Evolutionary conservation across 1,140 invertebrate species (phyloP).

Genomic region (Lycorma delicatula): DNA sequence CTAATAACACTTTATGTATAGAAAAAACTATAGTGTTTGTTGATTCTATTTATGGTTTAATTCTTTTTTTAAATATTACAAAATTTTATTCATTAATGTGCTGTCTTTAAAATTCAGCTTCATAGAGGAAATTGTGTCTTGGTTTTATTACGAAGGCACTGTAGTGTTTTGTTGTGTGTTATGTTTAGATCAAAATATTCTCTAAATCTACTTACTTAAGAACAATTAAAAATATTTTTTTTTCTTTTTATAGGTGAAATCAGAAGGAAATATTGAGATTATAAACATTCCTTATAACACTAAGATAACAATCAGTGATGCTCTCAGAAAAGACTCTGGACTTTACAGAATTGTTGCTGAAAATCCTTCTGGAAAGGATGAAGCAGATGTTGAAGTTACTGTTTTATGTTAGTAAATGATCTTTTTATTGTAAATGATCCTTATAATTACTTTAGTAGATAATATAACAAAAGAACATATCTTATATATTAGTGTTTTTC

Average conservation of each 20-base stretch:
- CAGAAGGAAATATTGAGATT: slow-evolving; percentile 62
- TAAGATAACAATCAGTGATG: slow-evolving; percentile 78
- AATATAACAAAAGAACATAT: too few species aligned
- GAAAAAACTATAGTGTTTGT: too few species aligned
- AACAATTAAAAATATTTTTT: not conserved
- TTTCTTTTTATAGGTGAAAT: slow-evolving; percentile 22
- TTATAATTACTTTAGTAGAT: too few species aligned
- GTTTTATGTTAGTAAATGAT: slow-evolving; percentile 61
- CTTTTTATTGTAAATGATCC: too few species aligned
- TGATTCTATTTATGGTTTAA: too few species aligned
- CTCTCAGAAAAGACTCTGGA: slow-evolving; percentile 74
- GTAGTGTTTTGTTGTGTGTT: too few species aligned
- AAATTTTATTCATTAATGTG: not conserved
- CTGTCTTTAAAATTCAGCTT: not conserved
- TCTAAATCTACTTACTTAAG: not conserved
- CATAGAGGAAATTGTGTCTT: too few species aligned
- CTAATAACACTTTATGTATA: too few species aligned
- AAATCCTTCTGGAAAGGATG: slow-evolving; percentile 87
- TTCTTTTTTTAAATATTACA: not conserved
- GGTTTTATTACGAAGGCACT: too few species aligned
- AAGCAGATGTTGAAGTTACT: slow-evolving; percentile 86
- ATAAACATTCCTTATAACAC: slow-evolving; percentile 89
- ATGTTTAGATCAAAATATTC: not conserved
- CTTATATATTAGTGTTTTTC: too few species aligned
- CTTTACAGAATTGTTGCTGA: slow-evolving; percentile 85